A percentile compares a stretch with the other conserved stretches of the same genome.
Conservation (phyloP, 2,113 vertebrate genomes). For the Dipodomys merriami region DNA sequence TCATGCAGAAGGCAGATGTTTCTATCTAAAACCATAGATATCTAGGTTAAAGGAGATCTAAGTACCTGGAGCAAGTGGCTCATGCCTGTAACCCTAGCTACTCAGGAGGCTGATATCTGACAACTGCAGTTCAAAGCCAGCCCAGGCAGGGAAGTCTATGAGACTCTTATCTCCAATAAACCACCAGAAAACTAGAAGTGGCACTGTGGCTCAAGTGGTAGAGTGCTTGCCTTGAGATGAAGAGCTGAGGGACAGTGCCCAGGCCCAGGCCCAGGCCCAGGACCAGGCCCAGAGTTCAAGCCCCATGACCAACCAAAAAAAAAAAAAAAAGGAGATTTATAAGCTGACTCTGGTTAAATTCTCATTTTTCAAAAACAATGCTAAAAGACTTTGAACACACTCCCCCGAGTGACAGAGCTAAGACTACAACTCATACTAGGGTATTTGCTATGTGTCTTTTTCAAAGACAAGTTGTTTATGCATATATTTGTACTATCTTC, state of each 20-base stretch:
- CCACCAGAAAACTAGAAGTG: too few species aligned
- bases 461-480: conserved; percentile 23
- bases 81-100: too few species aligned
- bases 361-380: neutral
- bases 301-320: too few species aligned
- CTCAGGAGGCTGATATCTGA: too few species aligned
- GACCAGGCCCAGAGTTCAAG: too few species aligned
- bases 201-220: too few species aligned
- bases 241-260: too few species aligned
- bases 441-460: neutral
- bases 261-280: too few species aligned
- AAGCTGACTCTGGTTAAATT: neutral
- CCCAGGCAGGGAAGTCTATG: too few species aligned
- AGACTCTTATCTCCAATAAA: too few species aligned
- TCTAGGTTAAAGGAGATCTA: neutral
- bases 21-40: neutral
- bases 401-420: neutral
- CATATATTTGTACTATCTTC: neutral
- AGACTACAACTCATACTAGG: neutral
- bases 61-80: neutral
- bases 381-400: neutral
- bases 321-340: neutral
- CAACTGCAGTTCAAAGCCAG: too few species aligned
- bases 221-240: too few species aligned
- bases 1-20: neutral